phyloP scores from a whole-genome alignment of 1,140 invertebrate genomes.

The Habropoda laboriosa region DNA sequence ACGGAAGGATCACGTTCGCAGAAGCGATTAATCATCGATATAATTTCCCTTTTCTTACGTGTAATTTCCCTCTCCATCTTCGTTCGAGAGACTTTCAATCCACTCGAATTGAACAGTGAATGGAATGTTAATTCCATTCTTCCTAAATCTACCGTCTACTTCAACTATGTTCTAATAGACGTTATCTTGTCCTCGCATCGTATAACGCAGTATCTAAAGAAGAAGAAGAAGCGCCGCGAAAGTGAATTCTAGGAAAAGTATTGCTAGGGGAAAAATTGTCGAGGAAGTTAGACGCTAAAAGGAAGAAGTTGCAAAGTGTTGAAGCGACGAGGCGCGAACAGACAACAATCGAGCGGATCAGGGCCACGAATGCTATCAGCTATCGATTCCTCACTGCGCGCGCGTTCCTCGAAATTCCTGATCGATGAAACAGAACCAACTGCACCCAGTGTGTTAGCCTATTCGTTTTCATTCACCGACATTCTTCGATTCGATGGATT shows the following conservation, averaged over 20 bases:
- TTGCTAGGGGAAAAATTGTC: background rate
- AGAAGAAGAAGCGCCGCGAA: background rate
- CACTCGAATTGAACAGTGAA: background rate
- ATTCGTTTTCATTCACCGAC: too few species aligned
- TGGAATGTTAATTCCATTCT: background rate
- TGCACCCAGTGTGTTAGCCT: background rate
- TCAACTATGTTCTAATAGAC: background rate
- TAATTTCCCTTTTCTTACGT: constrained; percentile 9
- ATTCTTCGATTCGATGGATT: too few species aligned
- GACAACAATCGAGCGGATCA: background rate
- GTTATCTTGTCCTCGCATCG: background rate
- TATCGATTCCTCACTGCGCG: background rate
- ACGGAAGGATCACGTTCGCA: background rate
- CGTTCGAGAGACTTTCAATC: background rate
- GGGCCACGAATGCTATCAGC: background rate
- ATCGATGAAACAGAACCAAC: background rate
- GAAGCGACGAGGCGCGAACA: background rate
- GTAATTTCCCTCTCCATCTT: background rate
- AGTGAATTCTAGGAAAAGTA: background rate
- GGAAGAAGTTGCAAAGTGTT: background rate
- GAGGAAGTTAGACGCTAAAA: background rate
- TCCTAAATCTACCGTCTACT: background rate
- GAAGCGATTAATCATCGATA: constrained; percentile 19
- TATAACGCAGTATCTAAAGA: background rate
- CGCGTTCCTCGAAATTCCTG: too few species aligned